Percentiles rank a stretch among this genome's conserved stretches.
Evolutionary conservation across 2,888 invertebrate species (phyloP).

Genomic region (Scaptomyza polygonia): DNA sequence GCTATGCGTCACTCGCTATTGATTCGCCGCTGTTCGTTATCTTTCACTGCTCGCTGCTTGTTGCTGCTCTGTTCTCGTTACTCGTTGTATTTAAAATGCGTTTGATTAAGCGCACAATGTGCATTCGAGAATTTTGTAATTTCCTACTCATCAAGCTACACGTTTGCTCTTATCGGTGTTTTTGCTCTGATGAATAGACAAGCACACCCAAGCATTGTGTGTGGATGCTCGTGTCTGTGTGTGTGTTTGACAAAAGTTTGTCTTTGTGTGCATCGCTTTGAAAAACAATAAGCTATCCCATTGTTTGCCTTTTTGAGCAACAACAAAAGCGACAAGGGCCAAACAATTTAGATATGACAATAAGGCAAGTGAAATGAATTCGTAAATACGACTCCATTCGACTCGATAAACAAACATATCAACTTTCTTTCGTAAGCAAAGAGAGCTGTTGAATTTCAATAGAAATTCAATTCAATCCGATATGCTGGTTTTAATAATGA

Average conservation of each 20-base stretch:
- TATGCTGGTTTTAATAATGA: conserved; percentile 4
- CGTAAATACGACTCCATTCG: conserved; percentile 10
- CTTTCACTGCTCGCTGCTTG: neutral
- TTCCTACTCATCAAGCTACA: conserved; percentile 65
- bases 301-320: conserved; percentile 73
- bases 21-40: neutral
- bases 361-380: conserved; percentile 62
- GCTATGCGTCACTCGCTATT: conserved; percentile 10
- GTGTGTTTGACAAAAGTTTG: conserved; percentile 30
- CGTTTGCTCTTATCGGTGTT: conserved; percentile 42
- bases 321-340: conserved; percentile 62
- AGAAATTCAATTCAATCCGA: conserved; percentile 32
- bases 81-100: conserved; percentile 17
- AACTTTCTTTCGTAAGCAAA: conserved; percentile 15
- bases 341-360: conserved; percentile 69
- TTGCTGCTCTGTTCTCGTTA: neutral
- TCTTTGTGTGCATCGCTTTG: conserved; percentile 53
- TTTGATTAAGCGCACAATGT: conserved; percentile 69
- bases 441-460: conserved; percentile 44
- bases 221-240: neutral
- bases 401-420: conserved; percentile 35
- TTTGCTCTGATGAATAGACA: conserved; percentile 55
- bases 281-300: conserved; percentile 65
- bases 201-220: conserved; percentile 6
- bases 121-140: conserved; percentile 62